phyloP scores from a whole-genome alignment of 2,888 invertebrate species.

The Leucoptera coffeella region DNA sequence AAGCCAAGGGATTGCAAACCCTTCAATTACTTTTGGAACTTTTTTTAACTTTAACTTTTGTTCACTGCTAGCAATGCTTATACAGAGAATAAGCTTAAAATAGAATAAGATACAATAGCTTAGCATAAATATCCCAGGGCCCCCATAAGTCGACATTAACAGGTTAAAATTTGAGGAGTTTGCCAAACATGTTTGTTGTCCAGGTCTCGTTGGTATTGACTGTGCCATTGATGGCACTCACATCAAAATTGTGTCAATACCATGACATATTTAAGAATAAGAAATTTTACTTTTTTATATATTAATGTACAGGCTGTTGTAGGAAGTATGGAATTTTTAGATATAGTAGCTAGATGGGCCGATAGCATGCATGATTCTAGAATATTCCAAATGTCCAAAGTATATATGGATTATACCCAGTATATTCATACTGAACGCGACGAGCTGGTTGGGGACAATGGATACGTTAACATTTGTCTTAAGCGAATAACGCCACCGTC shows the following conservation, averaged over 20 bases:
- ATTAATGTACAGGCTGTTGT: constrained; percentile 6
- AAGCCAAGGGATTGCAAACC: too few relatives aligned
- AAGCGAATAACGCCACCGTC: constrained; percentile 4
- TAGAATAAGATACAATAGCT: too few relatives aligned
- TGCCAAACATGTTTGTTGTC: constrained; percentile 1
- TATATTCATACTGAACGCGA: constrained; percentile 3
- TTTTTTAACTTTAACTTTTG: too few relatives aligned
- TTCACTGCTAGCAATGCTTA: too few relatives aligned
- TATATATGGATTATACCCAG: constrained; percentile 4
- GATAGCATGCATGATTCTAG: constrained; percentile 6
- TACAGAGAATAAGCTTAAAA: too few relatives aligned
- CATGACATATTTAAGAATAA: constrained; percentile 5
- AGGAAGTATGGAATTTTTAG: constrained; percentile 4
- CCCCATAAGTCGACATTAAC: too few relatives aligned
- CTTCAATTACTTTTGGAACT: too few relatives aligned
- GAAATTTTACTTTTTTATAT: constrained; percentile 5
- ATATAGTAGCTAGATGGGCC: constrained; percentile 5
- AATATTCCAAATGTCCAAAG: constrained; percentile 5
- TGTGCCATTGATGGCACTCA: too few relatives aligned
- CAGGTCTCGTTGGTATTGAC: constrained; percentile 2
- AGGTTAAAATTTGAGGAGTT: constrained; percentile 1
- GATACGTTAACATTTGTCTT: constrained; percentile 5
- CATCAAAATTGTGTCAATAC: constrained; percentile 5
- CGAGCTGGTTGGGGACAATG: constrained; percentile 5
- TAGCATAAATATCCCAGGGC: too few relatives aligned